Percentiles rank a stretch among this genome's conserved stretches.
Evolutionary conservation across 2,888 invertebrate species (phyloP).

Genomic region (Seira ritae): DNA sequence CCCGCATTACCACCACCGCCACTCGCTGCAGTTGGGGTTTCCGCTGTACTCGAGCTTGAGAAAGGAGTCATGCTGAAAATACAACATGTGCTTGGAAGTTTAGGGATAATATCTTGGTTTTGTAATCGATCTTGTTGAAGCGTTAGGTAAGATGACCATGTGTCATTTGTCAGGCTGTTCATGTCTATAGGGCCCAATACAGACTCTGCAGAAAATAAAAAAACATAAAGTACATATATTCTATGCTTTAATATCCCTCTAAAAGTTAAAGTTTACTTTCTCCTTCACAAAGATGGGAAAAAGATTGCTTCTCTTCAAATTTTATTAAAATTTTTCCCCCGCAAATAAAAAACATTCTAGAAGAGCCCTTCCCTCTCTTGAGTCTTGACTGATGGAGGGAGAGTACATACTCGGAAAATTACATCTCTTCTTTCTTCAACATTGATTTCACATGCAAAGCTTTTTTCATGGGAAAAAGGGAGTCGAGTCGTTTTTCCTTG

Average conservation of each 20-base stretch:
- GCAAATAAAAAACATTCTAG: no score
- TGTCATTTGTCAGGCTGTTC: conserved; percentile 54
- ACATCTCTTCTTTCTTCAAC: no score
- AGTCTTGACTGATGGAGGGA: no score
- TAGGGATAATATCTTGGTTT: conserved; percentile 52
- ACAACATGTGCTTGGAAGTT: conserved; percentile 70
- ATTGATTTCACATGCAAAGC: no score
- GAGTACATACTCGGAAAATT: no score
- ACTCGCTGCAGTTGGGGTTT: conserved; percentile 24
- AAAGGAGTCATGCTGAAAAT: conserved; percentile 48
- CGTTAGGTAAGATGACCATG: conserved; percentile 42
- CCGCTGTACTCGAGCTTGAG: conserved; percentile 35
- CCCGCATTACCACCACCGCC: conserved; percentile 31
- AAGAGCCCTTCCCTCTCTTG: no score
- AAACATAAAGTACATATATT: conserved; percentile 10
- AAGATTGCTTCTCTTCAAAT: no score
- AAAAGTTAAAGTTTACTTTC: background rate
- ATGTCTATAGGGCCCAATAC: conserved; percentile 52
- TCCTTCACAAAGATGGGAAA: no score
- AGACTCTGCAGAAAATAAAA: conserved; percentile 31
- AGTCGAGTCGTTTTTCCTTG: no score
- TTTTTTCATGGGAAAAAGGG: no score
- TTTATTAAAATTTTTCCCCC: no score
- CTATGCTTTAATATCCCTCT: no score
- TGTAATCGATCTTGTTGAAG: conserved; percentile 44